Percentiles rank a stretch among this genome's conserved stretches.
These are phyloP conservation scores for Ptyas mucosa DNA, from an alignment of 2,113 vertebrate genomes.

Conservation along the genomic window DNA sequence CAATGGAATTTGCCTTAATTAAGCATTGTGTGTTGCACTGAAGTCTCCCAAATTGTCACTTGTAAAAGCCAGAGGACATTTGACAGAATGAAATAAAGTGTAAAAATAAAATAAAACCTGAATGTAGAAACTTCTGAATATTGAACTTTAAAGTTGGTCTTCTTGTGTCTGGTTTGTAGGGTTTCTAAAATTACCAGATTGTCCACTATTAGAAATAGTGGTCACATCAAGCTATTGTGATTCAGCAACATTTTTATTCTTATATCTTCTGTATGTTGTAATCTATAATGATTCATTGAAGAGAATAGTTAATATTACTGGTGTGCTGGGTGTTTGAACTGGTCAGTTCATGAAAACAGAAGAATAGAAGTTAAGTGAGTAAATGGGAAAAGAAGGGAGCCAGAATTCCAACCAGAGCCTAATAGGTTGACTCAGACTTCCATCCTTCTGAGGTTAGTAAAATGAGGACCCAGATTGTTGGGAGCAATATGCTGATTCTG, in stretches of 20 bases:
- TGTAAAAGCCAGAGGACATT: background rate
- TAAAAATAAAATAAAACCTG: background rate
- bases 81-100: background rate
- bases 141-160: background rate
- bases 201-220: background rate
- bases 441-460: background rate
- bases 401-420: background rate
- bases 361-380: background rate
- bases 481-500: background rate
- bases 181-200: background rate
- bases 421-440: background rate
- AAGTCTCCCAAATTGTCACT: background rate
- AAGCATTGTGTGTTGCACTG: background rate
- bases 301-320: background rate
- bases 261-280: background rate
- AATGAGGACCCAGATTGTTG: background rate
- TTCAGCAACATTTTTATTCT: background rate
- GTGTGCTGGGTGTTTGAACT: background rate
- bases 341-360: background rate
- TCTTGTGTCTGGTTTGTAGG: background rate
- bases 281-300: background rate
- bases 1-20: background rate
- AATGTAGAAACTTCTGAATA: background rate
- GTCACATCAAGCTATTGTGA: background rate
- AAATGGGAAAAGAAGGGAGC: background rate